These are phyloP conservation scores for Myotis findleyi DNA, from an alignment of 2,797 vertebrate genomes.

Conservation along the genomic window DNA sequence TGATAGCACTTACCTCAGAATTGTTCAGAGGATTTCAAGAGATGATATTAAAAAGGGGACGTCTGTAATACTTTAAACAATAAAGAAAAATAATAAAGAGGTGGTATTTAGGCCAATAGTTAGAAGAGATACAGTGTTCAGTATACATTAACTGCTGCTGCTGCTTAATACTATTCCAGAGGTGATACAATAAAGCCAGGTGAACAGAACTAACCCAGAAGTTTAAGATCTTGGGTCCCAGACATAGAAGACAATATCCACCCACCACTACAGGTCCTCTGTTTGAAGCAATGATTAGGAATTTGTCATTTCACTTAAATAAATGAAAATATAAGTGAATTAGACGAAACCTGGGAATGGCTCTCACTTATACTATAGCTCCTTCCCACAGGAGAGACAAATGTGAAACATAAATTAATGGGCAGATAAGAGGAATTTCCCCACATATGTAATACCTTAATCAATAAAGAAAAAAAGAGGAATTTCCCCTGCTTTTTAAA, in stretches of 20 bases:
- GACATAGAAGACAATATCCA: background rate
- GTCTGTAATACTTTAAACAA: no score
- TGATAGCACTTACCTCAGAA: conserved; percentile 14
- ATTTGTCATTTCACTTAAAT: conserved; percentile 14
- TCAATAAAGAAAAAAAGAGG: background rate
- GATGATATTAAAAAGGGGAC: no score
- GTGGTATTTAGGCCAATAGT: background rate
- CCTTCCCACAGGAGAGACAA: background rate
- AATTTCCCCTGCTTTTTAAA: background rate
- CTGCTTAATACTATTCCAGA: background rate
- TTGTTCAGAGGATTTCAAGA: background rate
- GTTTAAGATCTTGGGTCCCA: background rate
- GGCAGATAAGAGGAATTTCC: background rate
- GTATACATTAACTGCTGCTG: background rate
- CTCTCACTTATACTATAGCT: background rate
- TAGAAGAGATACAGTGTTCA: background rate
- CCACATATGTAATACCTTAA: background rate
- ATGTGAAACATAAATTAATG: conserved; percentile 57
- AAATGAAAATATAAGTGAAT: background rate
- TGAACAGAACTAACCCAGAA: background rate
- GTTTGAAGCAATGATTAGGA: background rate
- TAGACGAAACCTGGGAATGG: background rate
- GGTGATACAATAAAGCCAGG: background rate
- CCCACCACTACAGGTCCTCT: background rate
- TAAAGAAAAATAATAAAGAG: background rate